Evolutionary conservation across 2,888 invertebrate species (phyloP), one percentile per base, ranked within the genome.

Genomic region (Macrophya annulata): DNA sequence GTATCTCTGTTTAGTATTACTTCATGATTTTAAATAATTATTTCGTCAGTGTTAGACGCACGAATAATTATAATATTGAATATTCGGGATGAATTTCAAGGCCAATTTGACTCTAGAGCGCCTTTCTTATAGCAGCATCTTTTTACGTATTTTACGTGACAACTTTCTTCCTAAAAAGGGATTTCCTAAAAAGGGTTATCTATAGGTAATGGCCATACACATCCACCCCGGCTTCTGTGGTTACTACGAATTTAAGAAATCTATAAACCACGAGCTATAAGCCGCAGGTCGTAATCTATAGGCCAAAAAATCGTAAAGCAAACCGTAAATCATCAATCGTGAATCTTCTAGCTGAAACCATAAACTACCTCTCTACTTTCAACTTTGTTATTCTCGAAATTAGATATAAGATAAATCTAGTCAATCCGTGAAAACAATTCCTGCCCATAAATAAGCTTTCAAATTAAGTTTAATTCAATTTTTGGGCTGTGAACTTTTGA

Each of bases 111-210:
- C 31, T 6, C 31, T 37, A 37, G 37, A 15, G 17, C 37, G 17
- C 37, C 37, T 68, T 37, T 25, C 37, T 10, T 25, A 10, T 37
- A 37, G 25, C 1, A 68, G 37, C 17, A 3, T 68, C 37, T 17
- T 68, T 68, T 68, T 37, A 37, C 68, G 68, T 68, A 68, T 37
- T 68, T 68, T 37, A 68, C 37, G 68, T 68, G 68, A 37, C 31
- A 37, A 68, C 8, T 68, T 55, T 37, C 12, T 15, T 17, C 31
- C 6, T 68, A 15, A 25, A 68, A 68, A 45, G 21, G 40, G 40
- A 72, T 72, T 72, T 72, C 72, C 72, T 4, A 9, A n/a, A 43
- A 40, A 45, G 40, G 72, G 72, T 72, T 21, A 72, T 72, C 21
- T 43, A 45, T 72, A 12, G 72, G 72, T 72, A 43, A 72, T 45